Conservation (phyloP, 2,797 vertebrate species). For the Cuculus canorus region DNA sequence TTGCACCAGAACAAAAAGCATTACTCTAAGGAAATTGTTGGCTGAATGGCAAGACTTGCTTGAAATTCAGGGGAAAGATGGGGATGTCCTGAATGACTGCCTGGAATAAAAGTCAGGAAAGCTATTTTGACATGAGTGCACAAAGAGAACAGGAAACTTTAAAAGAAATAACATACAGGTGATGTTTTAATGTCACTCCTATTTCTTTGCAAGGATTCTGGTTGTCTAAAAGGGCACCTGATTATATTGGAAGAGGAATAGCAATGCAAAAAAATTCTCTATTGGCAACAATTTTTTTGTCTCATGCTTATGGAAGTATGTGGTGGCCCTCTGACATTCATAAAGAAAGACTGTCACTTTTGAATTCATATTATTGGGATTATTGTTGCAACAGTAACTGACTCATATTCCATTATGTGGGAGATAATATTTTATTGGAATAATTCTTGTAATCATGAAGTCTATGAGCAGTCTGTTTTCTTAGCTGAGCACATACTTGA, state of each 20-base stretch:
- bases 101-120: background rate
- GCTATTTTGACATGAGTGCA: background rate
- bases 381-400: background rate
- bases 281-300: background rate
- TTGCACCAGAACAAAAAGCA: background rate
- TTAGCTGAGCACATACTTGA: background rate
- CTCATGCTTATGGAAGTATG: background rate
- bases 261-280: background rate
- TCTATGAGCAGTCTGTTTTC: background rate
- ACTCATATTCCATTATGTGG: background rate
- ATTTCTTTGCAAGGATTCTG: background rate
- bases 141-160: background rate
- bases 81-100: background rate
- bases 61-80: constrained; percentile 1
- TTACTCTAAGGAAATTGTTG: background rate
- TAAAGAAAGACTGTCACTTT: background rate
- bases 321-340: background rate
- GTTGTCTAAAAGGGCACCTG: background rate
- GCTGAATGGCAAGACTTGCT: background rate
- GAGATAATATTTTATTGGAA: background rate
- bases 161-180: background rate
- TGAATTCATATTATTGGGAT: background rate
- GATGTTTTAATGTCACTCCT: background rate
- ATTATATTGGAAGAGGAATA: background rate
- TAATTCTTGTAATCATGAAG: background rate